Percentiles rank a stretch among this genome's conserved stretches.
Conservation (phyloP, 2,888 invertebrate species). For the Hemistola chrysoprasaria region DNA sequence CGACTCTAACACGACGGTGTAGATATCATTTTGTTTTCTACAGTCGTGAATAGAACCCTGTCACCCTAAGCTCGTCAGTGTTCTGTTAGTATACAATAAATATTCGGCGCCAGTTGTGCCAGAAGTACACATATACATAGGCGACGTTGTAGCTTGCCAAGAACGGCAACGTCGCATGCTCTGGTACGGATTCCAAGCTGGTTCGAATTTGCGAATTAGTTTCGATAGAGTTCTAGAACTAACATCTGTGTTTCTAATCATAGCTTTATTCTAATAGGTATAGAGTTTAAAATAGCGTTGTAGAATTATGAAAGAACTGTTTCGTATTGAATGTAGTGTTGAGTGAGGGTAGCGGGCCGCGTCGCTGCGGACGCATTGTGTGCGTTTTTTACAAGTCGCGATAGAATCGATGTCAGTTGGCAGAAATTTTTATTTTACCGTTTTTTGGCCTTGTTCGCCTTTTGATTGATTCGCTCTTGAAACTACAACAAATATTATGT, state of each 20-base stretch:
- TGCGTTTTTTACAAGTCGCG: conserved; percentile 70
- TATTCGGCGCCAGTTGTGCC: conserved; percentile 82
- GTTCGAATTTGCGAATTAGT: conserved; percentile 51
- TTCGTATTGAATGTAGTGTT: conserved; percentile 40
- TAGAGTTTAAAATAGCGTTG: conserved; percentile 37
- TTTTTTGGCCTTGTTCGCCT: conserved; percentile 74
- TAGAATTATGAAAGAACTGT: conserved; percentile 37
- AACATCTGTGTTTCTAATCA: conserved; percentile 2
- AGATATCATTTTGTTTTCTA: conserved; percentile 47
- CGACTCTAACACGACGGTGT: conserved; percentile 45
- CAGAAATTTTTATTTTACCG: conserved; percentile 80
- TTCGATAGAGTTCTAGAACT: conserved; percentile 51
- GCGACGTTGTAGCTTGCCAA: conserved; percentile 64
- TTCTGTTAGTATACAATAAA: conserved; percentile 82
- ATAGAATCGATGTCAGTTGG: conserved; percentile 82
- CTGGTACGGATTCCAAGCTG: conserved; percentile 70
- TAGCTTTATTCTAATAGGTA: conserved; percentile 4
- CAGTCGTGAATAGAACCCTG: conserved; percentile 58
- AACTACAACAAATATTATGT: too few species aligned
- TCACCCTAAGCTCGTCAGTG: conserved; percentile 71
- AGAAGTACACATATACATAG: conserved; percentile 78
- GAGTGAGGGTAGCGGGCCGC: conserved; percentile 75
- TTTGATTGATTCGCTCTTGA: conserved; percentile 19
- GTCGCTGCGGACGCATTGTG: conserved; percentile 68
- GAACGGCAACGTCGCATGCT: conserved; percentile 76